Conservation (phyloP, 2,888 invertebrate species). For the Axea sp. region DNA sequence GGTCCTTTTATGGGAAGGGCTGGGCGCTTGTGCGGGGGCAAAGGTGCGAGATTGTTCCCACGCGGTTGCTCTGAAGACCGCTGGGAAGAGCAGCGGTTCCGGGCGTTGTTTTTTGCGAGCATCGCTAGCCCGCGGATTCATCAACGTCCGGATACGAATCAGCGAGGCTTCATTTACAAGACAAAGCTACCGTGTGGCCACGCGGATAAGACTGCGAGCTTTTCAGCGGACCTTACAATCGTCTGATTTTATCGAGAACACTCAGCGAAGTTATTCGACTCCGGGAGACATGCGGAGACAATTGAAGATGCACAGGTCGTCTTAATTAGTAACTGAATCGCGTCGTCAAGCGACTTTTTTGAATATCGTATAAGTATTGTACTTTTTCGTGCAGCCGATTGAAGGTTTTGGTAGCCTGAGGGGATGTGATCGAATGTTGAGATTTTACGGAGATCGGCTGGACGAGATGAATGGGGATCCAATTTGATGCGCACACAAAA, state of each 20-base stretch:
- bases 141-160: slow-evolving; percentile 79
- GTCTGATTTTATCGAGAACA: slow-evolving; percentile 74
- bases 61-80: slow-evolving; percentile 66
- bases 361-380: slow-evolving; percentile 52
- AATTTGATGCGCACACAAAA: slow-evolving; percentile 35
- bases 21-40: too few relatives aligned
- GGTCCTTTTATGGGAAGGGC: too few relatives aligned
- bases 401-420: slow-evolving; percentile 29
- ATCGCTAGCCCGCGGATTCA: slow-evolving; percentile 71
- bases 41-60: slow-evolving; percentile 67
- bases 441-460: slow-evolving; percentile 30
- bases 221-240: slow-evolving; percentile 51
- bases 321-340: slow-evolving; percentile 76
- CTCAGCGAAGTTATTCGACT: slow-evolving; percentile 72
- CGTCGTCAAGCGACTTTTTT: slow-evolving; percentile 41
- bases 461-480: slow-evolving; percentile 33
- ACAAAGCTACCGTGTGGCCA: slow-evolving; percentile 76
- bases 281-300: slow-evolving; percentile 67
- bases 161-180: slow-evolving; percentile 79
- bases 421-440: slow-evolving; percentile 38
- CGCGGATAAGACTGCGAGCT: slow-evolving; percentile 64
- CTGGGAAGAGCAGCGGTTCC: slow-evolving; percentile 49
- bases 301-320: slow-evolving; percentile 74
- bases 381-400: slow-evolving; percentile 31
- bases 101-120: slow-evolving; percentile 43